Evolutionary conservation across 1,140 invertebrate genomes (phyloP).

Genomic region (Druon quercuslanigerum): DNA sequence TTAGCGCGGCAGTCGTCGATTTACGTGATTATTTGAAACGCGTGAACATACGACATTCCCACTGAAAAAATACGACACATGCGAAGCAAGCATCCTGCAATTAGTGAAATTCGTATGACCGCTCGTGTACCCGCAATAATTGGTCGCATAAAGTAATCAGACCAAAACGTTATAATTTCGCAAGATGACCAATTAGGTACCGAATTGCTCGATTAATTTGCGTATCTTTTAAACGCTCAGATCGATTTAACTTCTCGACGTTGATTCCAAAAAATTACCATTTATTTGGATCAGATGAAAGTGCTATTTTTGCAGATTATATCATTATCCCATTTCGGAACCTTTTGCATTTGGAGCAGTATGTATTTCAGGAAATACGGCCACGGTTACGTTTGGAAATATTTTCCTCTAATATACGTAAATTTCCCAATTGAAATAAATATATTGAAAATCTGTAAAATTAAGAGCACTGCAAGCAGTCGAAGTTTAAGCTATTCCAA

Average conservation of each 20-base stretch:
- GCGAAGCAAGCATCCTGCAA: slow-evolving; percentile 15
- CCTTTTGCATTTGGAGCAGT: too few species aligned
- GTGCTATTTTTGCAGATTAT: too few species aligned
- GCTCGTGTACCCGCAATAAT: slow-evolving; percentile 36
- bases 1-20: slow-evolving; percentile 10
- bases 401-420: too few species aligned
- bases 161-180: slow-evolving; percentile 32
- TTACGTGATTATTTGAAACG: slow-evolving; percentile 19
- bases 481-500: too few species aligned
- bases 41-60: slow-evolving; percentile 7
- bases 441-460: too few species aligned
- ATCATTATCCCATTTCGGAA: too few species aligned
- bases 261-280: neutral
- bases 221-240: neutral
- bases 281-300: too few species aligned
- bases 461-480: too few species aligned
- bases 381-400: too few species aligned
- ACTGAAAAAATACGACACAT: neutral
- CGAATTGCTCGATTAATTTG: slow-evolving; percentile 1
- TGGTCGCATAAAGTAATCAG: slow-evolving; percentile 36
- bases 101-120: slow-evolving; percentile 12
- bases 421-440: too few species aligned
- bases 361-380: too few species aligned
- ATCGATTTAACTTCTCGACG: neutral
- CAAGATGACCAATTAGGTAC: neutral